Evolutionary conservation across 2,797 vertebrate species (phyloP), one percentile per base, ranked within the genome.

Genomic region (Pyrocephalus nanus): DNA sequence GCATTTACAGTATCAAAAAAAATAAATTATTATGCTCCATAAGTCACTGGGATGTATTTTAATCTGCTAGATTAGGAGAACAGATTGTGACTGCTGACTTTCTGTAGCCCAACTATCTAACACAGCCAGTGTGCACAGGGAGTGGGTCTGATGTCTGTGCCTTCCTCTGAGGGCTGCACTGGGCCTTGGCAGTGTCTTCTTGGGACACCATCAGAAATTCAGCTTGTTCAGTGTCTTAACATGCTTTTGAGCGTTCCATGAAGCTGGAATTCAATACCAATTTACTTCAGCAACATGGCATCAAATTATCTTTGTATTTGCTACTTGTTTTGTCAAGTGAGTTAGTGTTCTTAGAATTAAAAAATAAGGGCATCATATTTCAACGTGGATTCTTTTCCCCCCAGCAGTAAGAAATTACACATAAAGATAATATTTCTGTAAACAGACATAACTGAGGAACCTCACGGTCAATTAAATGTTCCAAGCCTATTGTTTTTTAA

Each of bases 61-160:
- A 81, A 94, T 84, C 73, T 76, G 22, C 65, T 51, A 19, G 73
- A 74, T 77, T 18, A 78, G 53, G 47, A 55, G 75, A 73, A 86
- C 71, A 90, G 73, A 58, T 81, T 86, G 70, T 86, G 74, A 21
- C 40, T 11, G 4, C 5, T 27, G 47, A 17, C 20, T 65, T 20
- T 6, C 5, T n/a, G 19, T 16, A 65, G 25, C 65, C 50, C 61
- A 85, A 9, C 22, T 17, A 8, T 42, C 11, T n/a, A 11, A 43
- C 23, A 21, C 42, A 77, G 77, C 20, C 84, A 40, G 57, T 30
- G 6, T 20, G 22, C 11, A 29, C 30, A 43, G 71, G 50, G 29
- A 19, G 8, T 16, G 27, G 21, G 2, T 54, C 17, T 32, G 26
- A 0, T 19, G 11, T 14, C 11, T 15, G 47, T 26, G 38, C 16